Percentiles rank a stretch among this genome's conserved stretches.
Evolutionary conservation across 2,888 invertebrate genomes (phyloP).

Genomic region (Papilio gigon): DNA sequence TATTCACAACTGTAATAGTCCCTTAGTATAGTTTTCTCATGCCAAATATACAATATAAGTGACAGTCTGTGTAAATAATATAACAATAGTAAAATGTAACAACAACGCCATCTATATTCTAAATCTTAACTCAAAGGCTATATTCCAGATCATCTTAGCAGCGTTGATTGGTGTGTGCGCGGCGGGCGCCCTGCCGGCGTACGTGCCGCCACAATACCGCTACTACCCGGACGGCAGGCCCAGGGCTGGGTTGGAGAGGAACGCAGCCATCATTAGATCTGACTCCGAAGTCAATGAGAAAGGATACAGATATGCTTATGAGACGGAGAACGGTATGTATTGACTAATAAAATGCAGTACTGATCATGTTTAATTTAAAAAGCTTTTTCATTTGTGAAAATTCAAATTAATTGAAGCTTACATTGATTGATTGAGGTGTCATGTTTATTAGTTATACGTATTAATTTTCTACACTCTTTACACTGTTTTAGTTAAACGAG

Average conservation of each 20-base stretch:
- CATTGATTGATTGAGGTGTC: too few species aligned
- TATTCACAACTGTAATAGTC: too few species aligned
- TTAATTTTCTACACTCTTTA: too few species aligned
- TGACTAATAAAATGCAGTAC: constrained; percentile 34
- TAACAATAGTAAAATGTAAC: neutral
- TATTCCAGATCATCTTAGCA: constrained; percentile 65
- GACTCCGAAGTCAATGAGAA: constrained; percentile 67
- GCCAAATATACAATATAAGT: too few species aligned
- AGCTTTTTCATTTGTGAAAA: too few species aligned
- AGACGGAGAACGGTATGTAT: constrained; percentile 83
- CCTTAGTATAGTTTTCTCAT: too few species aligned
- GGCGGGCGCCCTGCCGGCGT: constrained; percentile 59
- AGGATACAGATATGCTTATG: constrained; percentile 79
- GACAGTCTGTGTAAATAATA: too few species aligned
- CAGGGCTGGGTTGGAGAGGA: constrained; percentile 62
- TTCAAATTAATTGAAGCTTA: too few species aligned
- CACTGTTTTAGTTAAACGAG: too few species aligned
- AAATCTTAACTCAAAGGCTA: neutral
- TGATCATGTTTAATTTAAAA: neutral
- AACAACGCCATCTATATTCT: neutral
- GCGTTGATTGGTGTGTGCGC: constrained; percentile 63
- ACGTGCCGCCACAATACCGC: constrained; percentile 57
- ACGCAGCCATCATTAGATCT: constrained; percentile 70
- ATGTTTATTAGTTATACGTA: too few species aligned
- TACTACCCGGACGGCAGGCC: constrained; percentile 62